Conservation (phyloP, 2,797 vertebrate genomes). For the Octomys mimax region DNA sequence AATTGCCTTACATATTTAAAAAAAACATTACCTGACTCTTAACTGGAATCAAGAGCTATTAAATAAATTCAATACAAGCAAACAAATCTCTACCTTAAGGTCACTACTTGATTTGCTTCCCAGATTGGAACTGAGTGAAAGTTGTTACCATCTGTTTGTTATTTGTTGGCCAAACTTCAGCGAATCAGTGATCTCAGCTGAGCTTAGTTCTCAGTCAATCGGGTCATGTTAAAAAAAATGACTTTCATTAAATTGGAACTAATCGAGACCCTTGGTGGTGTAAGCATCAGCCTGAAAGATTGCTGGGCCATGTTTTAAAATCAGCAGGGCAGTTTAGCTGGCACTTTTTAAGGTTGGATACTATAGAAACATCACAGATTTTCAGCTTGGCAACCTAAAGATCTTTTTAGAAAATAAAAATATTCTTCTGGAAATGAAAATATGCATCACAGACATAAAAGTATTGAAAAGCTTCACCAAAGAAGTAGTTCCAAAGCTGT, state of each 20-base stretch:
- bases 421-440: constrained; percentile 21
- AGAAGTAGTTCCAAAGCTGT: neutral
- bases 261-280: constrained; percentile 4
- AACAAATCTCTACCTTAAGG: constrained; percentile 37
- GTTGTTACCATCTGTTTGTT: constrained; percentile 68
- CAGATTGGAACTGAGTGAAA: constrained; percentile 65
- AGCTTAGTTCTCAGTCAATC: neutral
- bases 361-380: neutral
- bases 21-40: neutral
- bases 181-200: neutral
- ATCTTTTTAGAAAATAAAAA: constrained; percentile 2
- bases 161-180: constrained; percentile 49
- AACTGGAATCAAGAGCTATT: neutral
- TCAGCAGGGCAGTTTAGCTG: neutral
- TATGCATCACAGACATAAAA: neutral
- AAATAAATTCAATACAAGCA: constrained; percentile 4
- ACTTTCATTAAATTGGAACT: constrained; percentile 52
- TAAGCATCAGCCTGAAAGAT: neutral
- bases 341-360: neutral
- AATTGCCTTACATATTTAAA: neutral
- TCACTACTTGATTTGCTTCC: constrained; percentile 74
- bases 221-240: constrained; percentile 32
- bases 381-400: neutral
- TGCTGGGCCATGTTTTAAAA: neutral
- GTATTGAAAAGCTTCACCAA: neutral